Evolutionary conservation across 2,797 vertebrate species (phyloP), one percentile per base, ranked within the genome.

Genomic region (Pempheris klunzingeri): DNA sequence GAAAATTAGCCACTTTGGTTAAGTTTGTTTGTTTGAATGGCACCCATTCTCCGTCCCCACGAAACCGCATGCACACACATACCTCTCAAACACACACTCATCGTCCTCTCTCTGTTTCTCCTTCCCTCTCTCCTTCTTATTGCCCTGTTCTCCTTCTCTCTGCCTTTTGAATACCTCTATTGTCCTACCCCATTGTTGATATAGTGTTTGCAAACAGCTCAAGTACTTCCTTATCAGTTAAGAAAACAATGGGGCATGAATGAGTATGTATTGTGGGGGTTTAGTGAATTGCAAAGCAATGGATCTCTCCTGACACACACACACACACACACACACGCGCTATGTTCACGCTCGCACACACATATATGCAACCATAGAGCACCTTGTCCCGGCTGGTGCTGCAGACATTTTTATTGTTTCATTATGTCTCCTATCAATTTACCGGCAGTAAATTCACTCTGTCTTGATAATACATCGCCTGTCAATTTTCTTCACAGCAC

Each of bases 401-500:
- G 68, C 52, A 54, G 84, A 90, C 74, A 60, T 74, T 87, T 92
- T 92, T 89, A 92, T 90, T 82, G 83, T 92, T 92, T 91, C 89
- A 90, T 92, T 87, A 91, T 80, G 82, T 88, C 88, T 86, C 72
- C 86, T 89, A 90, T 92, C 89, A 93, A 85, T 90, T 92, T 82
- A 80, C 71, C 4, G 28, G 73, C 86, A 81, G 77, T 92, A 91
- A 91, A 93, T 93, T 75, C 73, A 68, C 50, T 64, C 60, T 74
- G 81, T 87, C 81, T 82, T 78, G 71, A 93, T 89, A 87, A 92
- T 92, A 92, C 64, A 80, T 78, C 78, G 73, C 73, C 81, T 84
- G 88, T 94, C 91, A 90, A 83, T 90, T 90, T 82, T 67, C 67
- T 77, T 71, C 80, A 57, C 74, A 74, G 77, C 90, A 93, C 91